phyloP scores from a whole-genome alignment of 2,113 vertebrate species.

The Orycteropus afer region DNA sequence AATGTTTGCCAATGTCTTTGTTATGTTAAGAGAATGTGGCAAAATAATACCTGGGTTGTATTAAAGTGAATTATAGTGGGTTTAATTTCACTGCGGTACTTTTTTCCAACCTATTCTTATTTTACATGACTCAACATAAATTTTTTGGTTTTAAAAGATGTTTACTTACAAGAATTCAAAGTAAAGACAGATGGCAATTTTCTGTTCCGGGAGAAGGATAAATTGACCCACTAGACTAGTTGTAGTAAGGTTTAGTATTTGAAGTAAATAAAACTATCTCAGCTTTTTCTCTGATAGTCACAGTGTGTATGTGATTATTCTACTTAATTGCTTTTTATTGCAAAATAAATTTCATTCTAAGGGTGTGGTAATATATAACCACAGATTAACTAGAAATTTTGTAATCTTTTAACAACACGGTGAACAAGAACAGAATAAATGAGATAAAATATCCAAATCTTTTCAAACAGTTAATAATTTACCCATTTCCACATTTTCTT shows the following conservation, averaged over 20 bases:
- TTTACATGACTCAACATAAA: conserved; percentile 24
- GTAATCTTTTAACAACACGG: neutral
- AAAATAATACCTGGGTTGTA: neutral
- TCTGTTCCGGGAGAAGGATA: neutral
- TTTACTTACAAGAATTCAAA: neutral
- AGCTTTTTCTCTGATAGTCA: neutral
- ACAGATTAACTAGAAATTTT: neutral
- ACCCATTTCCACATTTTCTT: too few species aligned
- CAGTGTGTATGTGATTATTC: neutral
- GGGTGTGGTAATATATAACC: neutral
- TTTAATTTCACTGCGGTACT: neutral
- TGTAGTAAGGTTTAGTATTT: neutral
- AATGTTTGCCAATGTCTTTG: neutral
- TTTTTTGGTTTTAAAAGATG: conserved; percentile 33
- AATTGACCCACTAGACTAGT: conserved; percentile 3
- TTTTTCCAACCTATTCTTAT: neutral
- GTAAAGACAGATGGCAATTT: neutral
- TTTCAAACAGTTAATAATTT: neutral
- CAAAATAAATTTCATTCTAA: conserved; percentile 8
- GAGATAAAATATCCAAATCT: neutral
- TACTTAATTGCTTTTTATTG: neutral
- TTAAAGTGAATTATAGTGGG: neutral
- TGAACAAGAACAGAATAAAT: neutral
- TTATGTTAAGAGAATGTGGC: too few species aligned
- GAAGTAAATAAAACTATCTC: neutral